Percentiles rank a stretch among this genome's conserved stretches.
phyloP scores from a whole-genome alignment of 2,797 vertebrate genomes.

The Pagetopsis macropterus region DNA sequence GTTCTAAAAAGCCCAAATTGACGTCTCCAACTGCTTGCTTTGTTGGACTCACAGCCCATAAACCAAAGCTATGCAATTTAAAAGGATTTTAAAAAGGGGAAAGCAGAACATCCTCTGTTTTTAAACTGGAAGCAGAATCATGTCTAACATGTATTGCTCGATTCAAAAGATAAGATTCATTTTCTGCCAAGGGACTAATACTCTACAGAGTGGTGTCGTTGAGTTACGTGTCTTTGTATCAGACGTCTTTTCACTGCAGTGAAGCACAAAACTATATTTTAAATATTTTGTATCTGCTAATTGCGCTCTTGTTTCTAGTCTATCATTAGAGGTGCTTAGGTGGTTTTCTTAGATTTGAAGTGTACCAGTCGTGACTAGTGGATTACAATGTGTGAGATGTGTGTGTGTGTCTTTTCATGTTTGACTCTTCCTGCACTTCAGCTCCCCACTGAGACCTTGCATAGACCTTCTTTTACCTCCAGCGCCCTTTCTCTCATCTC shows the following conservation, averaged over 20 bases:
- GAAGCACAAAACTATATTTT: not conserved
- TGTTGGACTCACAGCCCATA: not conserved
- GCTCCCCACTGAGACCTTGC: slow-evolving; percentile 28
- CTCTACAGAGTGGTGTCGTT: not conserved
- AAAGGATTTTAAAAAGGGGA: not conserved
- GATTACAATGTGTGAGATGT: not conserved
- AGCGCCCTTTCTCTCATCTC: slow-evolving; percentile 26
- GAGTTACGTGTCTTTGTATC: not conserved
- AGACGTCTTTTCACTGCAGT: not conserved
- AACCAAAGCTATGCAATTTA: not conserved
- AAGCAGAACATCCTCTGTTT: not conserved
- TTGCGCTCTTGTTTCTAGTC: not conserved
- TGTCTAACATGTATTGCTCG: not conserved
- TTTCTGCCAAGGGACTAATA: not conserved
- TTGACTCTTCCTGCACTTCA: slow-evolving; percentile 17
- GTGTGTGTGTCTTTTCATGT: slow-evolving; percentile 20
- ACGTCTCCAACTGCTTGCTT: not conserved
- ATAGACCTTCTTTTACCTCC: slow-evolving; percentile 34
- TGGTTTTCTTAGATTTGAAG: slow-evolving; percentile 6
- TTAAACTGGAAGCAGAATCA: not conserved
- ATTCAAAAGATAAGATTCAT: not conserved
- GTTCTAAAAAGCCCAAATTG: not conserved
- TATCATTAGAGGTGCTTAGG: not conserved
- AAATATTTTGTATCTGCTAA: not conserved
- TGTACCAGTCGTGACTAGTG: slow-evolving; percentile 8